Conservation (phyloP, 2,888 invertebrate species). For the Lasioglossum marginatum region DNA sequence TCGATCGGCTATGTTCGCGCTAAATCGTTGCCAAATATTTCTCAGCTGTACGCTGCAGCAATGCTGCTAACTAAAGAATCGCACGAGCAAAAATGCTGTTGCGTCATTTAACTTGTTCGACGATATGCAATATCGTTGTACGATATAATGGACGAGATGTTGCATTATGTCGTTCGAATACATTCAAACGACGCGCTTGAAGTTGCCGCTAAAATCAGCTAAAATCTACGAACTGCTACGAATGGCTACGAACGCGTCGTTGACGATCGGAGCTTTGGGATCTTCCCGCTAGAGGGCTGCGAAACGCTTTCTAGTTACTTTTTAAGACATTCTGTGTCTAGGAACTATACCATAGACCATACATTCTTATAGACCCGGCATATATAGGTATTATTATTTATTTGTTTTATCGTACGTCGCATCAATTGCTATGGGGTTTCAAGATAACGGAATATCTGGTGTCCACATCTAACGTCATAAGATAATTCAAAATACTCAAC, state of each 20-base stretch:
- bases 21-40: background rate
- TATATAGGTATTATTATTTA: too few species aligned
- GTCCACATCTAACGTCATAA: too few species aligned
- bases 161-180: background rate
- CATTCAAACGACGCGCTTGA: conserved; percentile 32
- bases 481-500: too few species aligned
- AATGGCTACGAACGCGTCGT: conserved; percentile 15
- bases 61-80: background rate
- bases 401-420: too few species aligned
- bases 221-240: too few species aligned
- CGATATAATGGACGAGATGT: background rate
- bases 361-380: too few species aligned
- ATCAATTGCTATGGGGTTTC: too few species aligned
- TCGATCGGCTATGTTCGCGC: background rate
- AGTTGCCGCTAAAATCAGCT: conserved; percentile 25
- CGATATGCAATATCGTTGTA: conserved; percentile 5
- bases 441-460: too few species aligned
- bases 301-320: background rate
- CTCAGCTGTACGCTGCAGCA: too few species aligned
- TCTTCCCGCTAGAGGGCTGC: background rate
- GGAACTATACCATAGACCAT: background rate
- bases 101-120: background rate
- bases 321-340: background rate
- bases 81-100: background rate
- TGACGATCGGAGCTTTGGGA: background rate